Conservation (phyloP, 2,888 invertebrate genomes). For the Athalia cordata region DNA sequence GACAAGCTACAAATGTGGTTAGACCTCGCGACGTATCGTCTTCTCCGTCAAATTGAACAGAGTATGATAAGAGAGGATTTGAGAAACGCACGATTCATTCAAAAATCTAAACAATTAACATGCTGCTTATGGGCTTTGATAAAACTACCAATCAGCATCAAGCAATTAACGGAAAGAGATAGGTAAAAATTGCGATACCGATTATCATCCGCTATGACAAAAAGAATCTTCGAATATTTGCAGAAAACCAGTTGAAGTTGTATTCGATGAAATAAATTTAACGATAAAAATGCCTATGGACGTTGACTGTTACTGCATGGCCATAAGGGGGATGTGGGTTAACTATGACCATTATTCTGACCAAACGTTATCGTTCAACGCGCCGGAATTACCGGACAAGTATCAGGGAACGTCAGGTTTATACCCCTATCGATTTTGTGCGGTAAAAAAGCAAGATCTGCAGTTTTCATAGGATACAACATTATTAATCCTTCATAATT, state of each 20-base stretch:
- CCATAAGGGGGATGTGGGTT: constrained; percentile 77
- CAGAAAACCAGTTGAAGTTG: constrained; percentile 76
- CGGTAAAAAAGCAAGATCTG: too few species aligned
- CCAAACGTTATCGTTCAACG: constrained; percentile 66
- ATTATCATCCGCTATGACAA: neutral
- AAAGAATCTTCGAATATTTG: constrained; percentile 11
- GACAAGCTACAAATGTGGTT: constrained; percentile 73
- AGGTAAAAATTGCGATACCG: constrained; percentile 52
- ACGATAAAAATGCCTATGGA: constrained; percentile 76
- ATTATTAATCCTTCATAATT: too few species aligned
- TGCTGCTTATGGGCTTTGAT: constrained; percentile 75
- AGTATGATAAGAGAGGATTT: constrained; percentile 73
- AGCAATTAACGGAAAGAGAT: constrained; percentile 64
- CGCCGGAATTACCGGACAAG: constrained; percentile 68
- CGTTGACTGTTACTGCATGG: constrained; percentile 76
- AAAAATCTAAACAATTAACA: constrained; percentile 69
- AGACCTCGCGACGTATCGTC: constrained; percentile 74
- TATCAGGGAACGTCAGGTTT: constrained; percentile 53
- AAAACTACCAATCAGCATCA: constrained; percentile 70
- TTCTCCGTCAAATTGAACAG: constrained; percentile 74
- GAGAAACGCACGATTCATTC: constrained; percentile 72
- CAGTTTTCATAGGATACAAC: too few species aligned
- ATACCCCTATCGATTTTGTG: neutral
- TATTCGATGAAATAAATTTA: constrained; percentile 76
- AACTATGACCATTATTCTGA: constrained; percentile 79